Conservation (phyloP, 2,888 invertebrate species). For the Pollenia amentaria region DNA sequence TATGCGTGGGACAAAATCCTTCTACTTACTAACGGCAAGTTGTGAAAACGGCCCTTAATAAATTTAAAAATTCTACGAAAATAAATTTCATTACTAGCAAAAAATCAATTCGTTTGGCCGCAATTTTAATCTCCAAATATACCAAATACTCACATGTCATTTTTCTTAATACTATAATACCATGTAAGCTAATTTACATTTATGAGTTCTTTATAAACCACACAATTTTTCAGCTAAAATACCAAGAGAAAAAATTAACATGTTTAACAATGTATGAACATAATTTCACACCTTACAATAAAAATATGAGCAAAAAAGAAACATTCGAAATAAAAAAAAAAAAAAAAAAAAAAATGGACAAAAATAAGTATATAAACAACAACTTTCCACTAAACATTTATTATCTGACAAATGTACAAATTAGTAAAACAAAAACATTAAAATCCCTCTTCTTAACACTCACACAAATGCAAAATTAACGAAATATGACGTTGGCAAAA, state of each 20-base stretch:
- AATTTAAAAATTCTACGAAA: background rate
- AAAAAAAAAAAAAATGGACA: conserved; percentile 1
- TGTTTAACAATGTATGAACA: conserved; percentile 71
- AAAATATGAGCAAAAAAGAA: conserved; percentile 44
- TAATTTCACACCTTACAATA: conserved; percentile 69
- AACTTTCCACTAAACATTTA: conserved; percentile 74
- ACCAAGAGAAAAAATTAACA: conserved; percentile 53
- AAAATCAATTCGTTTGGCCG: conserved; percentile 51
- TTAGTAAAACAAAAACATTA: conserved; percentile 74
- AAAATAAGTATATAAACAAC: conserved; percentile 64
- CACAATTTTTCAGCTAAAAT: conserved; percentile 11
- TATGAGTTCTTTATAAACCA: conserved; percentile 61
- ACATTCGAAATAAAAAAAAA: background rate
- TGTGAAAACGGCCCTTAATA: no score
- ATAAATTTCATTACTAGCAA: background rate
- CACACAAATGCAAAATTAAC: conserved; percentile 3
- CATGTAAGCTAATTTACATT: conserved; percentile 67
- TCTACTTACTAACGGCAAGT: no score
- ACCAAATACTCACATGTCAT: conserved; percentile 37
- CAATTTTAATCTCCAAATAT: background rate
- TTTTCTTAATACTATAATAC: conserved; percentile 47
- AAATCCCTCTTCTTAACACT: conserved; percentile 61
- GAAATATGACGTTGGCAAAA: conserved; percentile 49
- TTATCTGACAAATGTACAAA: conserved; percentile 74
- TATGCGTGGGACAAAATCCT: no score